A percentile compares a stretch with the other conserved stretches of the same genome.
These are phyloP conservation scores for Eristalis arbustorum DNA, from an alignment of 2,888 invertebrate species.

Conservation along the genomic window DNA sequence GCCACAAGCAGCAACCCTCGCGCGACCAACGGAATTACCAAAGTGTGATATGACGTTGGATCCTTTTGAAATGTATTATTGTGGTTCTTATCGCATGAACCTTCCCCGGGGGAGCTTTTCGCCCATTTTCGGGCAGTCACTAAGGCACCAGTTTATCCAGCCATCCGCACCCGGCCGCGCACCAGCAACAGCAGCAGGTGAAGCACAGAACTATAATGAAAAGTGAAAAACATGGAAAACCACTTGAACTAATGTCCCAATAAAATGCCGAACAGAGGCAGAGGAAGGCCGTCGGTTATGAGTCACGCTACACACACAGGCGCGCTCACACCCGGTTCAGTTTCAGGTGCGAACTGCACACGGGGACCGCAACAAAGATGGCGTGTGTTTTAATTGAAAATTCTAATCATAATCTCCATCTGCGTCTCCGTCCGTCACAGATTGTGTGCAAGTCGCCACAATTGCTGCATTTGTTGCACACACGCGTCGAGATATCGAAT, in stretches of 20 bases:
- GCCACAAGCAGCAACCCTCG: constrained; percentile 7
- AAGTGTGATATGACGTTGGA: constrained; percentile 53
- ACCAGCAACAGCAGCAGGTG: constrained; percentile 10
- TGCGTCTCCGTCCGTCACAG: neutral
- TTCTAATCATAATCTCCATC: constrained; percentile 66
- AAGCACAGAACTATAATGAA: constrained; percentile 54
- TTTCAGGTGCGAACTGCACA: constrained; percentile 67
- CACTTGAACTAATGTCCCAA: constrained; percentile 70
- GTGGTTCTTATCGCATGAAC: constrained; percentile 55
- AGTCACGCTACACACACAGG: constrained; percentile 43
- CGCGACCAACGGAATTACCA: constrained; percentile 34
- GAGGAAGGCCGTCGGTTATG: constrained; percentile 33
- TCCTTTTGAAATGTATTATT: constrained; percentile 57
- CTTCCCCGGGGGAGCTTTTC: constrained; percentile 43
- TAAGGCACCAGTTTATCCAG: neutral
- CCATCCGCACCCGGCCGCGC: too few relatives aligned
- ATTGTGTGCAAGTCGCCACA: constrained; percentile 14
- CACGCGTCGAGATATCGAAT: constrained; percentile 44
- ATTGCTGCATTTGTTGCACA: constrained; percentile 53
- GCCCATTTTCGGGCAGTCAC: constrained; percentile 4
- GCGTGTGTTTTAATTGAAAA: constrained; percentile 69
- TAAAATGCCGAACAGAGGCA: constrained; percentile 43
- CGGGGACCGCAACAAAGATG: constrained; percentile 42
- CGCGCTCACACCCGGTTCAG: constrained; percentile 11
- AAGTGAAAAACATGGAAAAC: constrained; percentile 69